A percentile compares a stretch with the other conserved stretches of the same genome.
Conservation (phyloP, 2,888 invertebrate species). For the Isoperla grammatica region DNA sequence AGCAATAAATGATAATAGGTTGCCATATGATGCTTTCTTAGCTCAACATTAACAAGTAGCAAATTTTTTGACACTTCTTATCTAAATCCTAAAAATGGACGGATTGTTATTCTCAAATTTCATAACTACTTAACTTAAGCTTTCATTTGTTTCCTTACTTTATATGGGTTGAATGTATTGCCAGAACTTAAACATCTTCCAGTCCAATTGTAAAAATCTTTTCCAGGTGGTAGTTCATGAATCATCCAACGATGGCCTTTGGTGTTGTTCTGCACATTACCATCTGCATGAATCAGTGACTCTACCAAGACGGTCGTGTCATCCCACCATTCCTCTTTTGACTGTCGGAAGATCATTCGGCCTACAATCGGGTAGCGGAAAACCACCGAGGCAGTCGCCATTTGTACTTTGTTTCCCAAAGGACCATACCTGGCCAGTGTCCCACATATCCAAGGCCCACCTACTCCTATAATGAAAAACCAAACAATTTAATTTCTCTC, state of each 20-base stretch:
- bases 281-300: conserved; percentile 82
- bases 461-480: background rate
- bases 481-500: too few relatives aligned
- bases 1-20: too few relatives aligned
- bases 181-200: conserved; percentile 77
- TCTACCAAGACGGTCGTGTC: conserved; percentile 83
- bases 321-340: conserved; percentile 68
- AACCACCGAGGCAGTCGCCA: conserved; percentile 72
- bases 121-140: too few relatives aligned
- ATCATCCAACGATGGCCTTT: conserved; percentile 67
- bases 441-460: conserved; percentile 57
- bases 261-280: conserved; percentile 60
- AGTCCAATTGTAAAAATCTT: conserved; percentile 89
- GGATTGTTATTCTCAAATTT: too few relatives aligned
- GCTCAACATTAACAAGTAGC: too few relatives aligned
- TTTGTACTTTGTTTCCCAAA: conserved; percentile 57
- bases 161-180: conserved; percentile 68
- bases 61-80: too few relatives aligned
- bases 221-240: conserved; percentile 70
- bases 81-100: too few relatives aligned
- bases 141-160: conserved; percentile 44
- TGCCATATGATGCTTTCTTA: too few relatives aligned
- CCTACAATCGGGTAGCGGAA: conserved; percentile 88
- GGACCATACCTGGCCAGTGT: conserved; percentile 57
- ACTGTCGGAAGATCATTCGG: conserved; percentile 73